These are phyloP conservation scores for Tromatobia lineatoria DNA, from an alignment of 2,888 invertebrate species.

Conservation along the genomic window DNA sequence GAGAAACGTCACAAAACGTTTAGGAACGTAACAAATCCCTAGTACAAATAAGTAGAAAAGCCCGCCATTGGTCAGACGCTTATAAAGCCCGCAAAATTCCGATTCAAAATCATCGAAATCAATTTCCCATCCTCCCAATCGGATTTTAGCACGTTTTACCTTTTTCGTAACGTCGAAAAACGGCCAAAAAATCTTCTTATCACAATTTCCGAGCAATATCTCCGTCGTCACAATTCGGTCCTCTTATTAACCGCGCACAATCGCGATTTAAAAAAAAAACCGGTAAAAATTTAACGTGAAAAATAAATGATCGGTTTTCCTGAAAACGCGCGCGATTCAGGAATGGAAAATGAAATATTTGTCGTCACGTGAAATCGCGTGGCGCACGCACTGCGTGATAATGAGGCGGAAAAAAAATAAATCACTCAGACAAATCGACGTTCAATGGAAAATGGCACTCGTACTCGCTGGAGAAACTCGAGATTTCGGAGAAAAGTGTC, in stretches of 20 bases:
- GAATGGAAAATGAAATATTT: background rate
- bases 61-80: background rate
- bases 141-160: slow-evolving; percentile 43
- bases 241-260: slow-evolving; percentile 48
- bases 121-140: no score
- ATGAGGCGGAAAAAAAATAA: background rate
- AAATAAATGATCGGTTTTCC: slow-evolving; percentile 9
- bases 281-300: slow-evolving; percentile 12
- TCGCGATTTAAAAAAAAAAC: background rate
- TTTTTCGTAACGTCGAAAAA: slow-evolving; percentile 23
- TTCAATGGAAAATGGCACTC: slow-evolving; percentile 63
- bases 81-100: no score
- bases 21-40: background rate
- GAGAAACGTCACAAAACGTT: background rate
- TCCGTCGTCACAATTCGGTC: slow-evolving; percentile 26
- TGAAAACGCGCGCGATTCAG: slow-evolving; percentile 59
- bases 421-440: slow-evolving; percentile 36
- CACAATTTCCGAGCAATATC: slow-evolving; percentile 21
- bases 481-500: slow-evolving; percentile 52
- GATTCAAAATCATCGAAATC: no score
- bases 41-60: background rate
- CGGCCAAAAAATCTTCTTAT: slow-evolving; percentile 20
- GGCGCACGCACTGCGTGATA: slow-evolving; percentile 41
- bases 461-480: slow-evolving; percentile 59
- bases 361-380: slow-evolving; percentile 35